Evolutionary conservation across 2,797 vertebrate genomes (phyloP).

Genomic region (Streptopelia turtur): DNA sequence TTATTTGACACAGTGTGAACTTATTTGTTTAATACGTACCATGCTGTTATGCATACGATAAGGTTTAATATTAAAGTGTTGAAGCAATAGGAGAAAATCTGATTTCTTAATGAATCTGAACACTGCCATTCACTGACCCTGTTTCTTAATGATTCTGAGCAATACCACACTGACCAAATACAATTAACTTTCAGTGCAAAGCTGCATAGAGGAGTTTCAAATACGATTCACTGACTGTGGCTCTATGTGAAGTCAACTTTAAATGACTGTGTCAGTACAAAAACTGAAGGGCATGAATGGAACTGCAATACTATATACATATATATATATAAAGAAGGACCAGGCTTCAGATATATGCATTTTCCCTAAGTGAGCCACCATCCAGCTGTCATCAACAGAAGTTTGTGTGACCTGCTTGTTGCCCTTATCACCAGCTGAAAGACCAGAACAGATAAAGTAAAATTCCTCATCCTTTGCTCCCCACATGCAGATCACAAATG

Average conservation of each 20-base stretch:
- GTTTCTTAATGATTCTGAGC: constrained; percentile 23
- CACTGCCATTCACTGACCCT: neutral
- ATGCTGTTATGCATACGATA: constrained; percentile 30
- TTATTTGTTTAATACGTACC: constrained; percentile 60
- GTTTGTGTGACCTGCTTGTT: neutral
- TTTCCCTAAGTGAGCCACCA: neutral
- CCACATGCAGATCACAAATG: neutral
- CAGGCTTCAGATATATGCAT: neutral
- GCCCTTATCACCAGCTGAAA: neutral
- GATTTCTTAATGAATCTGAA: constrained; percentile 41
- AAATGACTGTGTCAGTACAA: neutral
- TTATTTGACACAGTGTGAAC: constrained; percentile 42
- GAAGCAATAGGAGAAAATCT: constrained; percentile 18
- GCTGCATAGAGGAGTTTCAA: neutral
- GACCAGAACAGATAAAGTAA: neutral
- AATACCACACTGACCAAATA: neutral
- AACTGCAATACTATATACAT: neutral
- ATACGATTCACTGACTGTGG: neutral
- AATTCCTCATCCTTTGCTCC: neutral
- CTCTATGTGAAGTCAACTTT: neutral
- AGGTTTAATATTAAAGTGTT: constrained; percentile 31
- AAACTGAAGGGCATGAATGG: neutral
- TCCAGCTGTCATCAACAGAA: neutral
- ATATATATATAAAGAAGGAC: neutral
- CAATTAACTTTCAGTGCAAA: neutral